Percentiles rank a stretch among this genome's conserved stretches.
These are phyloP conservation scores for Urocitellus parryii DNA, from an alignment of 2,113 vertebrate genomes.

Conservation along the genomic window DNA sequence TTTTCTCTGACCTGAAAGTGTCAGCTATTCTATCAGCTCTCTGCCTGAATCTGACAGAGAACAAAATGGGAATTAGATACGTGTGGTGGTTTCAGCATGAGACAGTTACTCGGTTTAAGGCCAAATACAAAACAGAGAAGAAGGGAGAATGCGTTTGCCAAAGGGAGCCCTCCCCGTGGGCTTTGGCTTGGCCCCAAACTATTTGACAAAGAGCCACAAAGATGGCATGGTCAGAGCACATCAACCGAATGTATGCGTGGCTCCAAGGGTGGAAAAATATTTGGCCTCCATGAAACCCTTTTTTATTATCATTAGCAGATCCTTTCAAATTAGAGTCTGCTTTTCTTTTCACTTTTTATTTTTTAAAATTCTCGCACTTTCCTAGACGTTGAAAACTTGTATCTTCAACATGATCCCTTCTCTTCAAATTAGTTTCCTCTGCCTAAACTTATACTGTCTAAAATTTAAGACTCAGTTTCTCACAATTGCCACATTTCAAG, in stretches of 20 bases:
- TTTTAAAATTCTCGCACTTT: not conserved
- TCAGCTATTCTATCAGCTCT: conserved; percentile 64
- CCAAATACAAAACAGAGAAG: conserved; percentile 71
- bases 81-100: conserved; percentile 76
- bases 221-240: conserved; percentile 52
- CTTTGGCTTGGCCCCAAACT: conserved; percentile 69
- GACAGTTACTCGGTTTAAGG: conserved; percentile 76
- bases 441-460: not conserved
- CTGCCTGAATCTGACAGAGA: conserved; percentile 73
- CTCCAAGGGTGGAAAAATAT: conserved; percentile 32
- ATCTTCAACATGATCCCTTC: not conserved
- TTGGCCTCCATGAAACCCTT: conserved; percentile 19
- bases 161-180: conserved; percentile 63
- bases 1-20: conserved; percentile 62
- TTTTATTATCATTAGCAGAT: not conserved
- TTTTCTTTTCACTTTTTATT: not conserved
- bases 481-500: not conserved
- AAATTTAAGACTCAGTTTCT: not conserved
- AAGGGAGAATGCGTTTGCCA: conserved; percentile 63
- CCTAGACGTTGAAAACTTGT: not conserved
- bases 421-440: not conserved
- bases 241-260: not conserved
- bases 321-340: conserved; percentile 10
- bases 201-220: conserved; percentile 74
- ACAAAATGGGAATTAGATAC: conserved; percentile 73